Percentiles rank a stretch among this genome's conserved stretches.
phyloP scores from a whole-genome alignment of 2,888 invertebrate genomes.

The Chloroclystis v-ata region DNA sequence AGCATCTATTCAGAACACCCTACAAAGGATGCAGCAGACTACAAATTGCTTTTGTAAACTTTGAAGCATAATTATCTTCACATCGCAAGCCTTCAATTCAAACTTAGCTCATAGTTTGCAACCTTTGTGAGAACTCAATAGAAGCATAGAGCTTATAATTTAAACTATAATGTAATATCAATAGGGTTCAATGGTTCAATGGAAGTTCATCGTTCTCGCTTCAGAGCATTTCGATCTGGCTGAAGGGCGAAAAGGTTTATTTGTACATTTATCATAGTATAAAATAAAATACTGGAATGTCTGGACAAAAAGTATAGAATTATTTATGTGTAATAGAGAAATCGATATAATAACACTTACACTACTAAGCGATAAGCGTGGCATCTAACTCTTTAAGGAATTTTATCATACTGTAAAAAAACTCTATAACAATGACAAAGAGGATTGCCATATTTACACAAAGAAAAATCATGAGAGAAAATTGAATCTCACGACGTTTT shows the following conservation, averaged over 20 bases:
- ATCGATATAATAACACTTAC: no score
- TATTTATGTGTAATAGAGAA: background rate
- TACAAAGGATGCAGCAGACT: background rate
- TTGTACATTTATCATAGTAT: background rate
- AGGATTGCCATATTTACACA: constrained; percentile 20
- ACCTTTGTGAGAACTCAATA: constrained; percentile 10
- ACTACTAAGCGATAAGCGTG: no score
- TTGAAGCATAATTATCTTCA: constrained; percentile 1
- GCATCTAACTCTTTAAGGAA: no score
- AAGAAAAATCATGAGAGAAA: constrained; percentile 33
- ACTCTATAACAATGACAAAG: constrained; percentile 12
- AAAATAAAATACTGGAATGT: background rate
- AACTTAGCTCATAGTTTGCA: constrained; percentile 3
- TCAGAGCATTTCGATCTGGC: constrained; percentile 9
- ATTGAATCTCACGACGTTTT: constrained; percentile 40
- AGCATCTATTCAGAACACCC: background rate
- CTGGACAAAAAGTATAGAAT: background rate
- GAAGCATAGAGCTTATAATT: constrained; percentile 14
- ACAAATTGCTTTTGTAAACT: constrained; percentile 2
- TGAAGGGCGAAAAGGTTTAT: constrained; percentile 20
- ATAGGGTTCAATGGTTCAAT: constrained; percentile 27
- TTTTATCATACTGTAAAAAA: constrained; percentile 9
- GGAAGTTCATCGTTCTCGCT: constrained; percentile 22
- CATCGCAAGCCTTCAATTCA: constrained; percentile 1
- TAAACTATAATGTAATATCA: constrained; percentile 1